A percentile compares a stretch with the other conserved stretches of the same genome.
These are phyloP conservation scores for Actinia tenebrosa DNA, from an alignment of 64 coral and sea anemone species.

Conservation along the genomic window DNA sequence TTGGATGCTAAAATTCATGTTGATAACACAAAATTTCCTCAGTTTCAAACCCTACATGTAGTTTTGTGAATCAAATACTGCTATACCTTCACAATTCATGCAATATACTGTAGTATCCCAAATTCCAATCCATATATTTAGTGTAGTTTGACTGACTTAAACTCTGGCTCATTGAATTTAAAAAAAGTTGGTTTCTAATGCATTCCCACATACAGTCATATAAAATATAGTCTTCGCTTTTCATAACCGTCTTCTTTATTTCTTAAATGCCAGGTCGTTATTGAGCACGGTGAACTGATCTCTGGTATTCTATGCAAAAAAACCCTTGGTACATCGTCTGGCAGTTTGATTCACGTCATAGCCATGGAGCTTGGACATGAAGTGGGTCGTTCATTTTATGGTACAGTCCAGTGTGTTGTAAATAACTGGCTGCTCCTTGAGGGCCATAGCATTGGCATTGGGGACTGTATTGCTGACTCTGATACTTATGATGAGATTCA, in stretches of 20 bases:
- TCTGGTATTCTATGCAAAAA: conserved; percentile 95
- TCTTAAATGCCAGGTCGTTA: conserved; percentile 59
- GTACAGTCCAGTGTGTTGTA: conserved; percentile 86
- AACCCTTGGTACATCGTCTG: conserved; percentile 87
- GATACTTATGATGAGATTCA: conserved; percentile 99
- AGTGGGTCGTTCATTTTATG: conserved; percentile 76
- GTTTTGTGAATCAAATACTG: no score
- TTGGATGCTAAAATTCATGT: no score
- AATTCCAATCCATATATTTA: no score
- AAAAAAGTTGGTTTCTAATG: no score
- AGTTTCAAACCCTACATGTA: no score
- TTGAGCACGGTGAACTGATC: conserved; percentile 92
- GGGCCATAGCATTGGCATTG: conserved; percentile 98
- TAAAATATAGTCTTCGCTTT: no score
- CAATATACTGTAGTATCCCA: no score
- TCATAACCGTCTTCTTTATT: background rate
- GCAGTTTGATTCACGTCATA: conserved; percentile 93
- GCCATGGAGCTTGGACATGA: conserved; percentile 91
- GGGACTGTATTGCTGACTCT: conserved; percentile 97
- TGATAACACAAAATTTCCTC: no score
- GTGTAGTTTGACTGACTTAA: no score
- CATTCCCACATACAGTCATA: no score
- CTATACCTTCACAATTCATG: no score
- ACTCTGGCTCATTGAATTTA: no score
- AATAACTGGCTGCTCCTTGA: conserved; percentile 98